Evolutionary conservation across 2,113 vertebrate species (phyloP).

Genomic region (Corythaeola cristata): DNA sequence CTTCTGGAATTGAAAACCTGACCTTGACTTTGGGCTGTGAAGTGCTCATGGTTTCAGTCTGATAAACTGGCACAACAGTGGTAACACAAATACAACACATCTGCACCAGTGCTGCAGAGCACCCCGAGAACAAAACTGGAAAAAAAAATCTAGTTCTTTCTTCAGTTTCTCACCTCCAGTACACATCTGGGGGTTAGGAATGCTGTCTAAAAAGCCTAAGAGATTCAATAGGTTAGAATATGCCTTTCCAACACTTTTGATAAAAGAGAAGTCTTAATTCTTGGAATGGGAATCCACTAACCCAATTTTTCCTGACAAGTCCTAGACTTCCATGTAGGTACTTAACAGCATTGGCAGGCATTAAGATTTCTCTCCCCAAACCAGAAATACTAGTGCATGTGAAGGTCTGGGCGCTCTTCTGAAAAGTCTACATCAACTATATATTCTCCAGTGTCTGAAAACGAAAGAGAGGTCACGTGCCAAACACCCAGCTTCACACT

Average conservation of each 20-base stretch:
- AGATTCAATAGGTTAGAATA: too few species aligned
- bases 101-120: rapidly evolving
- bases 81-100: too few species aligned
- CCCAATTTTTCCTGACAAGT: background rate
- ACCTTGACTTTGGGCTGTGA: background rate
- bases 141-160: background rate
- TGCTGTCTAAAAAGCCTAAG: background rate
- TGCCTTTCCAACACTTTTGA: background rate
- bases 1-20: too few species aligned
- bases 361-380: background rate
- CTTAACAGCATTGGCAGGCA: background rate
- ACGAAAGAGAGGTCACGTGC: background rate
- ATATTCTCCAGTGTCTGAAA: background rate
- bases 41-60: background rate
- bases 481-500: background rate
- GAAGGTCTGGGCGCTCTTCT: background rate
- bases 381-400: too few species aligned
- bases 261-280: background rate
- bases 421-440: background rate
- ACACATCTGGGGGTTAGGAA: background rate
- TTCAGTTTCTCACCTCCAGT: background rate
- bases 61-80: background rate
- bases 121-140: background rate
- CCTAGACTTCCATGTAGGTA: background rate
- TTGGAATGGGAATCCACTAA: background rate